Evolutionary conservation across 1,140 invertebrate species (phyloP), one percentile per base, ranked within the genome.

Genomic region (Musca vetustissima): DNA sequence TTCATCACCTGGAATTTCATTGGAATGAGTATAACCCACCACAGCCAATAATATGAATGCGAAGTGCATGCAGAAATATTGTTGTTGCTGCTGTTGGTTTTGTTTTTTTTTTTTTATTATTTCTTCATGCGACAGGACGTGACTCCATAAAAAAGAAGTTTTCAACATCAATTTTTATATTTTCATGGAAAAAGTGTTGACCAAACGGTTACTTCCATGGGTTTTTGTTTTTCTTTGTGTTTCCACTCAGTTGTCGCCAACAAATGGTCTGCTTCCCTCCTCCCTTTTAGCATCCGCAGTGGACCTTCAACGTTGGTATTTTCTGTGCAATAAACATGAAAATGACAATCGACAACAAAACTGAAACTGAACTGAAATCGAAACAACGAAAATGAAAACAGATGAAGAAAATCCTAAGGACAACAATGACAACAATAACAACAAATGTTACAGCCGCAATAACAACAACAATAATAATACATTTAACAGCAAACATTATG

Each of bases 121-220:
- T 43, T 43, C 4, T 13, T 43, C 13, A 43, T 43, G 36, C 57
- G 17, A 11, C 19, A 61, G 36, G n/a, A 61, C 57, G 57, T 61
- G 57, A 61, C 57, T 61, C 6, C 21, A 36, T 43, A 61, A 36
- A 43, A 43, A 9, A 43, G 28, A 61, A 19, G 13, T 61, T 36
- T 61, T 61, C 53, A 57, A 57, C 53, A 57, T 57, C 24, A 57
- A 43, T 61, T 61, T 61, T 61, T 61, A 36, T 61, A 61, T 61
- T 61, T 61, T 36, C 28, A 61, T 61, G 17, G 57, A 61, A 61
- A 61, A 25, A 36, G 57, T 61, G n/a, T 19, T 19, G 36, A 43
- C 36, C 36, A 13, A 43, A 43, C 13, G 36, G 36, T 1, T 1
- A 43, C 36, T 43, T 43, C 36, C 36, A 43, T 43, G 11, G 36